phyloP scores from a whole-genome alignment of 2,888 invertebrate species.

The Ypsolopha sequella region DNA sequence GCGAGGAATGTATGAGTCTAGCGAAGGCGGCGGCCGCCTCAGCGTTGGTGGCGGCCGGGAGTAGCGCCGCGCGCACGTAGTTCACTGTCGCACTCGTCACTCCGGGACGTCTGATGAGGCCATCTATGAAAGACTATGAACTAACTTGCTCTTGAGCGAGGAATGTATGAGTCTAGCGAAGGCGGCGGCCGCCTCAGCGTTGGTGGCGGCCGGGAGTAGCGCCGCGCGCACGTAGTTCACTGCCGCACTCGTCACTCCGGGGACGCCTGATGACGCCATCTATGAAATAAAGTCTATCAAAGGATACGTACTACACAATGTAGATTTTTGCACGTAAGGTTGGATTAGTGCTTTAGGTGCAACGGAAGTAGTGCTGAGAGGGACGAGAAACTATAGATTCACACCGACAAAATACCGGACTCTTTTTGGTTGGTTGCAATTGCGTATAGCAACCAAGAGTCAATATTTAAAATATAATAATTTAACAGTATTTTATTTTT shows the following conservation, averaged over 20 bases:
- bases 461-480: too few species aligned
- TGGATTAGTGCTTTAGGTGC: too few species aligned
- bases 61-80: constrained; percentile 91
- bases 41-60: constrained; percentile 91
- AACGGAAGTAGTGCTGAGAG: too few species aligned
- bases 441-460: too few species aligned
- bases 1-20: constrained; percentile 93
- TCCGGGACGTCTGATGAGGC: too few species aligned
- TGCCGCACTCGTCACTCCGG: constrained; percentile 92
- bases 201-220: constrained; percentile 87
- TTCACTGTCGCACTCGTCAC: constrained; percentile 16
- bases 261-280: constrained; percentile 94
- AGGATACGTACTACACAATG: too few species aligned
- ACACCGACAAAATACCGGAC: too few species aligned
- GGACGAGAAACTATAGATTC: too few species aligned
- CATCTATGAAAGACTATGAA: constrained; percentile 2
- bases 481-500: too few species aligned
- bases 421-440: too few species aligned
- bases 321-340: too few species aligned
- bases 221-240: constrained; percentile 93
- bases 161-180: constrained; percentile 97
- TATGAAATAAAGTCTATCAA: constrained; percentile 31
- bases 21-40: constrained; percentile 98
- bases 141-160: constrained; percentile 79
- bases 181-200: constrained; percentile 96